Percentiles rank a stretch among this genome's conserved stretches.
Evolutionary conservation across 23 tunicate species (phyloP).

Genomic region (Phallusia fumigata): DNA sequence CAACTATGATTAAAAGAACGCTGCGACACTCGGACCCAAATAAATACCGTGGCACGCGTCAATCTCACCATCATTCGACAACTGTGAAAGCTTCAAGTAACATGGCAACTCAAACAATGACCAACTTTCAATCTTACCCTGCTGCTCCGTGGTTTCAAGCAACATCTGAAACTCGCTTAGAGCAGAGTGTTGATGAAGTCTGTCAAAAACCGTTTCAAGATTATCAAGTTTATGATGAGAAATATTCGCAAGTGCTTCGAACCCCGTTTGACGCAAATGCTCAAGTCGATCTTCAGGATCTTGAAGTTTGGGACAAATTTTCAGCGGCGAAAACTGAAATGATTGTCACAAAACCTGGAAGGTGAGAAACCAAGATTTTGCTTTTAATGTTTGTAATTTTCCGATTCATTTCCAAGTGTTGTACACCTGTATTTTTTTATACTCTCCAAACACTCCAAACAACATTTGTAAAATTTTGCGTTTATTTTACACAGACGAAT

Average conservation of each 20-base stretch:
- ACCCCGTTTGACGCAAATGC: constrained; percentile 16
- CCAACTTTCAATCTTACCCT: neutral
- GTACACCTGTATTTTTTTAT: no score
- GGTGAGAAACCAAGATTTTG: constrained; percentile 16
- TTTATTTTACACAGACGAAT: constrained; percentile 58
- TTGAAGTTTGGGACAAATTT: constrained; percentile 54
- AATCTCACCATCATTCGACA: neutral
- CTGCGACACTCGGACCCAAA: no score
- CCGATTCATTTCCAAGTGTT: no score
- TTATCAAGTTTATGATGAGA: neutral
- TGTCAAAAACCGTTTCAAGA: neutral
- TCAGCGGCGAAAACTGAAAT: constrained; percentile 58
- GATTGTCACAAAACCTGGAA: constrained; percentile 67
- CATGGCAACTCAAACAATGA: constrained; percentile 10
- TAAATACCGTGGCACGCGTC: neutral
- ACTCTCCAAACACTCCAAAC: no score
- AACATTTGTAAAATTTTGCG: no score
- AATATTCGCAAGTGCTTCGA: constrained; percentile 1
- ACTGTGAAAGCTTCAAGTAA: neutral
- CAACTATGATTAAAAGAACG: no score
- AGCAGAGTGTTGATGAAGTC: neutral
- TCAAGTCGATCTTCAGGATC: constrained; percentile 47
- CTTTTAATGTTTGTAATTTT: no score
- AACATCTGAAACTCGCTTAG: neutral
- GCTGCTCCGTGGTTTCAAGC: neutral